Conservation (phyloP, 1,140 invertebrate species). For the Diachasma alloeum region DNA sequence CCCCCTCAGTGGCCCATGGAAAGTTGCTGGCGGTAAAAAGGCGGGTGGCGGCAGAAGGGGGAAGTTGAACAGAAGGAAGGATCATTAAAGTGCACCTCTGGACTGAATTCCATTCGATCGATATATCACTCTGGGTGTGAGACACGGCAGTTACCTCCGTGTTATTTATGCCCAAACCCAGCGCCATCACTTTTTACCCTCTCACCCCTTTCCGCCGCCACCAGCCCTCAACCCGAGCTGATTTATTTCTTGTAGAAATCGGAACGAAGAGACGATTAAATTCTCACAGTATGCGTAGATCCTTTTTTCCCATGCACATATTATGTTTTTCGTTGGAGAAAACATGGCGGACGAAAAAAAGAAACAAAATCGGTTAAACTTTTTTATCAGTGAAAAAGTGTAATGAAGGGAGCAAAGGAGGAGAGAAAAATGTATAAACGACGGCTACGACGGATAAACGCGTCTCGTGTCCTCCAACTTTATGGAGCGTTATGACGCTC, state of each 20-base stretch:
- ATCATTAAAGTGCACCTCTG: constrained; percentile 25
- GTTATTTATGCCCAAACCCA: not conserved
- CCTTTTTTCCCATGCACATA: not conserved
- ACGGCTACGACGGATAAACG: not conserved
- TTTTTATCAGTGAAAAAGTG: not conserved
- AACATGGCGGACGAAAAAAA: not conserved
- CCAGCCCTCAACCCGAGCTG: constrained; percentile 33
- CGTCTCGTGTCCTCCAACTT: not conserved
- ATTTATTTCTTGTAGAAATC: constrained; percentile 36
- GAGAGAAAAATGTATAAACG: not conserved
- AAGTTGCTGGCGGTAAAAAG: not conserved
- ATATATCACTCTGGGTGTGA: constrained; percentile 26
- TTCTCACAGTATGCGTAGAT: constrained; percentile 32
- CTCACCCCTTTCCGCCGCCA: constrained; percentile 36
- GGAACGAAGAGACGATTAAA: constrained; percentile 46
- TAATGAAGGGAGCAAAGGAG: not conserved
- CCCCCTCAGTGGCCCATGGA: not conserved
- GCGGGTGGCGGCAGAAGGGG: too few relatives aligned
- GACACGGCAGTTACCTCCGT: not conserved
- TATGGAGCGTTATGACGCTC: not conserved
- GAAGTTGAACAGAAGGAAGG: not conserved
- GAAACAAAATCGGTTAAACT: too few relatives aligned
- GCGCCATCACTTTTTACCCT: not conserved
- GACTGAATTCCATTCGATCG: constrained; percentile 33
- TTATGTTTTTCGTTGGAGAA: not conserved